A percentile compares a stretch with the other conserved stretches of the same genome.
Evolutionary conservation across 2,113 vertebrate species (phyloP).

Genomic region (Eclectus roratus): DNA sequence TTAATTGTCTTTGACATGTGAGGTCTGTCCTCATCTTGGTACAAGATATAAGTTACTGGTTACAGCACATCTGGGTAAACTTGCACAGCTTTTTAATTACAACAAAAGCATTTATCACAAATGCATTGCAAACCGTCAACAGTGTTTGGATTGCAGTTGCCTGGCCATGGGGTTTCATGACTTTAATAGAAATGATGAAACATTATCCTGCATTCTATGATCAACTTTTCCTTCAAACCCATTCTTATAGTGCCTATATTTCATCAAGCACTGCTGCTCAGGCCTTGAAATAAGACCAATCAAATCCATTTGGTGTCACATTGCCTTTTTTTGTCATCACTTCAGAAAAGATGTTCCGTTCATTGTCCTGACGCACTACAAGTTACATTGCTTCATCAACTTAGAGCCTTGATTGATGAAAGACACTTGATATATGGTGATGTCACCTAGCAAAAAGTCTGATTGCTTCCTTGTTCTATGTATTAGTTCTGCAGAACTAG

Average conservation of each 20-base stretch:
- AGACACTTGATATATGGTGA: slow-evolving; percentile 11
- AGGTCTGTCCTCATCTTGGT: slow-evolving; percentile 46
- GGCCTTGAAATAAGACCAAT: neutral
- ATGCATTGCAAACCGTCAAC: slow-evolving; percentile 24
- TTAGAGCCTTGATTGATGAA: neutral
- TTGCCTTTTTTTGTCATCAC: neutral
- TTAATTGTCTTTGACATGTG: slow-evolving; percentile 43
- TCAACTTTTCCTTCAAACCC: neutral
- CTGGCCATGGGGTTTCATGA: neutral
- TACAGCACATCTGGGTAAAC: neutral
- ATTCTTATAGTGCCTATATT: neutral
- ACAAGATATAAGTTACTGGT: slow-evolving; percentile 29
- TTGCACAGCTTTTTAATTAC: slow-evolving; percentile 49
- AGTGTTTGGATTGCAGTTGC: neutral
- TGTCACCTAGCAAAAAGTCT: slow-evolving; percentile 3
- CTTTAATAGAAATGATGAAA: neutral
- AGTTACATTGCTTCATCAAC: slow-evolving; percentile 6
- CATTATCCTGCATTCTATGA: neutral
- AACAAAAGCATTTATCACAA: slow-evolving; percentile 20
- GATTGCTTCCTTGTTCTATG: neutral
- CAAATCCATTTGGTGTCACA: neutral
- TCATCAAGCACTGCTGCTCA: neutral
- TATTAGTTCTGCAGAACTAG: neutral
- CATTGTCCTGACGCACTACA: slow-evolving; percentile 3
- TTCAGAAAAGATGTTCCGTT: neutral